These are phyloP conservation scores for Megalurothrips usitatus DNA, from an alignment of 2,888 invertebrate species.

Conservation along the genomic window DNA sequence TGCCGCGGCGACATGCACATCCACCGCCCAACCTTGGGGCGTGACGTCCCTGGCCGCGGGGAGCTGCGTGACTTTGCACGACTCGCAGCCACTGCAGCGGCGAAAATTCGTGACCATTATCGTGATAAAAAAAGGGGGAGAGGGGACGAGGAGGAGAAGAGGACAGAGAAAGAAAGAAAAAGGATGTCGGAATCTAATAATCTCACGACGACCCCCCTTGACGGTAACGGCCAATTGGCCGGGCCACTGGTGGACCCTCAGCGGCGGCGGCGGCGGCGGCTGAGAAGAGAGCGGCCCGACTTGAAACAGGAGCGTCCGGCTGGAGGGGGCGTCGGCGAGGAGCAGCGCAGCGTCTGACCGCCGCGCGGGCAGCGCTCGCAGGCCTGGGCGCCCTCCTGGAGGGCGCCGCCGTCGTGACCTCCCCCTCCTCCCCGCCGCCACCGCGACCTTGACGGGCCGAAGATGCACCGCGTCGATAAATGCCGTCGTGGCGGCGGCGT, in stretches of 20 bases:
- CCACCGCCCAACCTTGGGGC: neutral
- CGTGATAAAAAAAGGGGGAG: neutral
- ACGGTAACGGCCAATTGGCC: slow-evolving; percentile 10
- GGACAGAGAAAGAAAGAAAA: neutral
- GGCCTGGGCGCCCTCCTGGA: neutral
- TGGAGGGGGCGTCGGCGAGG: neutral
- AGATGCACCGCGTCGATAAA: neutral
- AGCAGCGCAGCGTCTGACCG: neutral
- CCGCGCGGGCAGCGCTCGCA: neutral
- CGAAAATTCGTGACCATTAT: slow-evolving; percentile 19
- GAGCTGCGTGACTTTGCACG: slow-evolving; percentile 13
- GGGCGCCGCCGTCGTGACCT: neutral
- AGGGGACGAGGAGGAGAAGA: too few species aligned
- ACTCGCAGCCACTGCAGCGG: neutral
- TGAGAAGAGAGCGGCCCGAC: neutral
- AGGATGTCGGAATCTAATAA: neutral
- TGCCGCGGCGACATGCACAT: too few species aligned
- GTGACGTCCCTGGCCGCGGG: neutral
- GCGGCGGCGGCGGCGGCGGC: neutral
- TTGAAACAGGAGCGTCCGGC: neutral
- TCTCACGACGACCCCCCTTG: slow-evolving; percentile 9
- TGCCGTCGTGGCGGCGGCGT: neutral
- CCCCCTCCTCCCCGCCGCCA: neutral
- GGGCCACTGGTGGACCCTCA: too few species aligned
- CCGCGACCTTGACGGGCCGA: neutral